Percentiles rank a stretch among this genome's conserved stretches.
phyloP scores from a whole-genome alignment of 2,888 invertebrate species.

The Agrilus mali region DNA sequence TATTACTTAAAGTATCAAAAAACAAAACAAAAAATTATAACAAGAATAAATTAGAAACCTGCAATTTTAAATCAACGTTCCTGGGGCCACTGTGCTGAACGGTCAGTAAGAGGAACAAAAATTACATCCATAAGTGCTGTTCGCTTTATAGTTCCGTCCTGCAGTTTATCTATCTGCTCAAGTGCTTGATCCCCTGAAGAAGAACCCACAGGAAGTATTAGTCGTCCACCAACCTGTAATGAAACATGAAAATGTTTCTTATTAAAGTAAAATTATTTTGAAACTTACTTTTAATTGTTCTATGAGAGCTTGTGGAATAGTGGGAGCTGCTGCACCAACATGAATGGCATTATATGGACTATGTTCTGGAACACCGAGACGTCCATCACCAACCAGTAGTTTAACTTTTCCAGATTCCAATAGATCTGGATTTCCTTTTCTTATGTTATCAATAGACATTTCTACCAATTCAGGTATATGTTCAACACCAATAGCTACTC shows the following conservation, averaged over 20 bases:
- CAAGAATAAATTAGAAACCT: not conserved
- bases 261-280: conserved; percentile 1
- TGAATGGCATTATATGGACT: conserved; percentile 90
- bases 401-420: conserved; percentile 53
- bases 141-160: conserved; percentile 62
- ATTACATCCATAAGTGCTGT: conserved; percentile 87
- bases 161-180: conserved; percentile 78
- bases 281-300: conserved; percentile 62
- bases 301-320: conserved; percentile 61
- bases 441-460: conserved; percentile 63
- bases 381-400: conserved; percentile 80
- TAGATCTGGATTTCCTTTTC: conserved; percentile 56
- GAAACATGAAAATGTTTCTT: conserved; percentile 1
- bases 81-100: conserved; percentile 53
- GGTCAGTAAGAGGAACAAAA: conserved; percentile 92
- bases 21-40: no score
- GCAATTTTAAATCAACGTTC: conserved; percentile 20
- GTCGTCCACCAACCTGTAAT: conserved; percentile 62
- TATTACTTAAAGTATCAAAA: no score
- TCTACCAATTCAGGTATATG: conserved; percentile 76
- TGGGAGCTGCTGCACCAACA: conserved; percentile 79
- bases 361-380: conserved; percentile 58
- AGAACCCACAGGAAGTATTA: conserved; percentile 84
- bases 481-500: conserved; percentile 65
- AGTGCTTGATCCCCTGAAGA: conserved; percentile 78